These are phyloP conservation scores for Philonicus albiceps DNA, from an alignment of 2,888 invertebrate species.

Conservation along the genomic window DNA sequence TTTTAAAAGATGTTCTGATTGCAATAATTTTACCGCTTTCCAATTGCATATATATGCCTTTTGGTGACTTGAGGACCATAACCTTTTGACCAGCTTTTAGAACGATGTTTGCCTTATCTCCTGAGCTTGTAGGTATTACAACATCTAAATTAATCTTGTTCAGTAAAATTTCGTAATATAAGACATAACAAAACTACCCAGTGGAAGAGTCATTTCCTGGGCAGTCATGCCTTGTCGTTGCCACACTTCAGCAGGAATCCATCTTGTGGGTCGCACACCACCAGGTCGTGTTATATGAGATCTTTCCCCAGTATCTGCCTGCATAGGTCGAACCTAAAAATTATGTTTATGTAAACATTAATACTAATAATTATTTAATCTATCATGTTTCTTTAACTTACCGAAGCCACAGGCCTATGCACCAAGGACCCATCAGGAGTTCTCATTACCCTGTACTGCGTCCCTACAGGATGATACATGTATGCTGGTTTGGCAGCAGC, in stretches of 20 bases:
- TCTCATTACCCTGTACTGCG: constrained; percentile 70
- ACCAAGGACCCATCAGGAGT: constrained; percentile 68
- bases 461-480: constrained; percentile 63
- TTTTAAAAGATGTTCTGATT: constrained; percentile 67
- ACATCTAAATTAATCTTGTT: constrained; percentile 71
- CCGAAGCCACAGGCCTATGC: constrained; percentile 74
- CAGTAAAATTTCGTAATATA: neutral
- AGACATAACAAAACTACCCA: constrained; percentile 65
- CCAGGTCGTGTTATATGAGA: constrained; percentile 56
- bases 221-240: constrained; percentile 94
- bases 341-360: neutral
- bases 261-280: constrained; percentile 68
- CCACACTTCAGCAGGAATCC: constrained; percentile 92
- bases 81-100: constrained; percentile 94
- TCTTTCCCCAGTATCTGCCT: constrained; percentile 67
- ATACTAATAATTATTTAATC: neutral
- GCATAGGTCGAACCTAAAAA: constrained; percentile 79
- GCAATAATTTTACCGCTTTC: constrained; percentile 95
- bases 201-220: constrained; percentile 91
- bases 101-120: constrained; percentile 87
- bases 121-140: constrained; percentile 90
- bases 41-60: constrained; percentile 94
- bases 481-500: constrained; percentile 71
- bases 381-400: constrained; percentile 53
- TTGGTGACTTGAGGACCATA: constrained; percentile 92